Percentiles rank a stretch among this genome's conserved stretches.
phyloP scores from a whole-genome alignment of 2,797 vertebrate genomes.

The Oryzias sinensis region DNA sequence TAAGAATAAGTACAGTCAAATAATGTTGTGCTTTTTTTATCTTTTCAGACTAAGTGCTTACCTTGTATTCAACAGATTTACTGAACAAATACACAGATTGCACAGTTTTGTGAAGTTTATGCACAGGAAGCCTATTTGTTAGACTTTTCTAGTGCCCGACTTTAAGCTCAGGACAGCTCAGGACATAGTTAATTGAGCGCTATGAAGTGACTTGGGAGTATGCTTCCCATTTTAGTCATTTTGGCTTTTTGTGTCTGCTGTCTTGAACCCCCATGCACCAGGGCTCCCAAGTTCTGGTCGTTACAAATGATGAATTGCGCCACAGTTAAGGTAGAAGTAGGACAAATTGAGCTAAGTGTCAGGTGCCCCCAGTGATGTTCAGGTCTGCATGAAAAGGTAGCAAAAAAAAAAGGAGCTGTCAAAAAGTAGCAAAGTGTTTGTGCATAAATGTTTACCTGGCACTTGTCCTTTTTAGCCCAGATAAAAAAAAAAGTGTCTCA shows the following conservation, averaged over 20 bases:
- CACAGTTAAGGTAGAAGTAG: slow-evolving; percentile 82
- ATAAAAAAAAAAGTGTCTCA: slow-evolving; percentile 43
- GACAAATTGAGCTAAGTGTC: slow-evolving; percentile 86
- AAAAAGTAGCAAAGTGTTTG: slow-evolving; percentile 69
- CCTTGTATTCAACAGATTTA: slow-evolving; percentile 17
- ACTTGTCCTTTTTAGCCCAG: slow-evolving; percentile 62
- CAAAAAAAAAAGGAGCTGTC: slow-evolving; percentile 76
- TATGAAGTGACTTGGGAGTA: slow-evolving; percentile 62
- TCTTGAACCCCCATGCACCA: slow-evolving; percentile 65
- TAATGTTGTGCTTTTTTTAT: slow-evolving; percentile 23
- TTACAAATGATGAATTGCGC: slow-evolving; percentile 84
- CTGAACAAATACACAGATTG: slow-evolving; percentile 14
- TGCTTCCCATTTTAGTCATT: slow-evolving; percentile 79
- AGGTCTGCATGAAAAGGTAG: slow-evolving; percentile 71
- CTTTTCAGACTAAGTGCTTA: slow-evolving; percentile 11
- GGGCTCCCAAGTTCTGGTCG: slow-evolving; percentile 70
- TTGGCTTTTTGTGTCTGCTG: slow-evolving; percentile 69
- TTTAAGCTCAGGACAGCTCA: slow-evolving; percentile 49
- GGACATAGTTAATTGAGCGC: slow-evolving; percentile 76
- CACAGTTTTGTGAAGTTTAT: slow-evolving; percentile 13
- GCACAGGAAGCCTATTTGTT: slow-evolving; percentile 35
- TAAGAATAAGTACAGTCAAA: slow-evolving; percentile 44
- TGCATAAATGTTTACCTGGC: slow-evolving; percentile 77
- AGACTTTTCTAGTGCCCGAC: slow-evolving; percentile 24
- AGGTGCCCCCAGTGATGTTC: slow-evolving; percentile 81